Percentiles rank a stretch among this genome's conserved stretches.
Conservation (phyloP, 2,113 vertebrate genomes). For the Microcebus tavaratra region DNA sequence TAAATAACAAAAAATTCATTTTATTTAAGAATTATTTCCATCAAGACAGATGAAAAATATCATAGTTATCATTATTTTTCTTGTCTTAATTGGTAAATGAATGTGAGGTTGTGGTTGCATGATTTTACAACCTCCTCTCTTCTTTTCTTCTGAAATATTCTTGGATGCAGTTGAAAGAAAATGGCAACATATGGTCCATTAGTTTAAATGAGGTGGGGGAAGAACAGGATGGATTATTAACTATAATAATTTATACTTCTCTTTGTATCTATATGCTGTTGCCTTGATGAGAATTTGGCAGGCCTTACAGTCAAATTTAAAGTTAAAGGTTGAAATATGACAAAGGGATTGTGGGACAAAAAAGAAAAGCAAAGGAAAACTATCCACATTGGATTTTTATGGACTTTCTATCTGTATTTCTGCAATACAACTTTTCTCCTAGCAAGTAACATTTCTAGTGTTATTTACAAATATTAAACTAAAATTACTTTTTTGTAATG, state of each 20-base stretch:
- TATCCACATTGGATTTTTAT: background rate
- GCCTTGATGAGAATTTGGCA: conserved; percentile 72
- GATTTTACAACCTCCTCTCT: conserved; percentile 78
- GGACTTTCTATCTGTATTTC: background rate
- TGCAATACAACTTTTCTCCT: background rate
- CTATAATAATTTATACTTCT: conserved; percentile 80
- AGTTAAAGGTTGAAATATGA: conserved; percentile 62
- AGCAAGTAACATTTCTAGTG: background rate
- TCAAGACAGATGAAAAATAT: conserved; percentile 74
- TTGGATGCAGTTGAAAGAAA: conserved; percentile 84
- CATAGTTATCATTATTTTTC: conserved; percentile 65
- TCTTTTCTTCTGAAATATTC: conserved; percentile 79
- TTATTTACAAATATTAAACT: background rate
- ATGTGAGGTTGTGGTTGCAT: conserved; percentile 73
- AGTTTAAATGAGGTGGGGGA: conserved; percentile 76
- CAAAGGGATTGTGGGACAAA: conserved; percentile 23
- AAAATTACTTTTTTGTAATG: background rate
- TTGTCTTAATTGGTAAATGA: conserved; percentile 81
- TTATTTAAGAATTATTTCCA: conserved; percentile 28
- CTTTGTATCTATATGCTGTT: conserved; percentile 71
- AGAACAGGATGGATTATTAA: conserved; percentile 73
- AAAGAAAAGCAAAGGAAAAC: background rate
- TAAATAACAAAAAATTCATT: background rate
- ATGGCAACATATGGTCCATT: conserved; percentile 81
- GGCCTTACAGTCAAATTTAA: conserved; percentile 61